A percentile compares a stretch with the other conserved stretches of the same genome.
These are phyloP conservation scores for Drosophila nasuta DNA, from an alignment of 1,140 invertebrate genomes.

Conservation along the genomic window DNA sequence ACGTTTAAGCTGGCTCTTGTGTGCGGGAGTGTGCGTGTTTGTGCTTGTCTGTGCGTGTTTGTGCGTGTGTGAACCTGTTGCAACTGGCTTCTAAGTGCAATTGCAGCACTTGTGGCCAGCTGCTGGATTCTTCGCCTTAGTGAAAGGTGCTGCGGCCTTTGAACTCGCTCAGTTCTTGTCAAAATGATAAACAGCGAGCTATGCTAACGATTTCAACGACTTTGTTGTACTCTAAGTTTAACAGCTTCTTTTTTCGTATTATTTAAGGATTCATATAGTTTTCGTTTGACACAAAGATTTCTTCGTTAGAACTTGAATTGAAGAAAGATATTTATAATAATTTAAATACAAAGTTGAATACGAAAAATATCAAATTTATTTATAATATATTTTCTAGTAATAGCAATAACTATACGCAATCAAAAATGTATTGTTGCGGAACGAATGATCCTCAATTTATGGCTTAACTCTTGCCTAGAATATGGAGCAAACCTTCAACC, in stretches of 20 bases:
- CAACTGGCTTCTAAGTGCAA: conserved; percentile 5
- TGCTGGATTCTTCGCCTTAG: conserved; percentile 6
- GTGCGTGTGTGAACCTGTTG: conserved; percentile 13
- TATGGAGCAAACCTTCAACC: too few relatives aligned
- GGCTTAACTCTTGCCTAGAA: too few relatives aligned
- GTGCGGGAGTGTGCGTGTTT: background rate
- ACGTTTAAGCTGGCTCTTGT: background rate
- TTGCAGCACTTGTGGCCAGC: background rate
- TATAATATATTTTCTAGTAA: too few relatives aligned
- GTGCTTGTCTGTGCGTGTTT: background rate
- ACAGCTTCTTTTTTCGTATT: background rate
- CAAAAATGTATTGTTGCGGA: too few relatives aligned
- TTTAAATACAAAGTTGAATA: too few relatives aligned
- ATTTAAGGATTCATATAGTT: too few relatives aligned
- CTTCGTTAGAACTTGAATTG: too few relatives aligned
- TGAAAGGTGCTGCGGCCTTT: conserved; percentile 35
- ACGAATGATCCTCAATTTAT: too few relatives aligned
- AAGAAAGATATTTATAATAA: too few relatives aligned
- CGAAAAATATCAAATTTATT: too few relatives aligned
- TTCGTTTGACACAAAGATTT: too few relatives aligned
- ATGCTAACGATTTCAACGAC: background rate
- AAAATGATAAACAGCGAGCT: conserved; percentile 5
- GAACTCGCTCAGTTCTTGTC: conserved; percentile 2
- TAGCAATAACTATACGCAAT: too few relatives aligned
- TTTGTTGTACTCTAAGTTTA: background rate